Evolutionary conservation across 1,140 invertebrate species (phyloP), one percentile per base, ranked within the genome.

Genomic region (Lepidurus couesii): DNA sequence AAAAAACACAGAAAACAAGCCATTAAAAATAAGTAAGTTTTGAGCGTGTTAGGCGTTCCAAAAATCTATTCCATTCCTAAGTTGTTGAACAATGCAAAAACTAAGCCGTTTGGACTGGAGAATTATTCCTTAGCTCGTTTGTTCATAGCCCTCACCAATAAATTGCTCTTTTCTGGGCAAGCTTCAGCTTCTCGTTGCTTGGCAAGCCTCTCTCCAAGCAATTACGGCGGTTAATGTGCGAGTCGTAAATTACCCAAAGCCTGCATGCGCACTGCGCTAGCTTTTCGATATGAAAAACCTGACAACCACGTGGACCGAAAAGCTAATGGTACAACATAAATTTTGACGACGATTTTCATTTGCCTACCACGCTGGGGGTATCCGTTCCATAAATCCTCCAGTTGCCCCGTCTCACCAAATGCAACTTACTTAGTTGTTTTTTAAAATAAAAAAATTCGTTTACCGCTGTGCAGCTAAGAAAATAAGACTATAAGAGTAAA

Each of bases 271-370:
- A 65, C 53, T 65, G 53, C 53, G 53, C 53, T 65, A 65, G 53
- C 53, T 65, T 65, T 34, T 65, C 53, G 53, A 65, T 65, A 65
- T 65, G 53, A 65, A 65, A 65, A 65, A 65, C 53, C 53, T 65
- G 53, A 65, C 53, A 65, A 65, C 53, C 53, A 65, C 53, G 53
- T 65, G 53, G 53, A 65, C 53, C 53, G 53, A 65, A 65, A 65
- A 65, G 53, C 53, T 65, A 65, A 65, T 65, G 53, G 53, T 65
- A 65, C 53, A 65, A 65, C 53, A 65, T 65, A 65, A 65, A 65
- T 65, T 65, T 65, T 65, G 53, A 65, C 53, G 53, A 65, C 53
- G 53, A 65, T 65, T 65, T 65, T 65, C 53, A 65, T 65, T 65
- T 65, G 53, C 53, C 53, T 65, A 65, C 53, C 53, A 65, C 53